Percentiles rank a stretch among this genome's conserved stretches.
Conservation (phyloP, 2,113 vertebrate genomes). For the Pelobates fuscus region DNA sequence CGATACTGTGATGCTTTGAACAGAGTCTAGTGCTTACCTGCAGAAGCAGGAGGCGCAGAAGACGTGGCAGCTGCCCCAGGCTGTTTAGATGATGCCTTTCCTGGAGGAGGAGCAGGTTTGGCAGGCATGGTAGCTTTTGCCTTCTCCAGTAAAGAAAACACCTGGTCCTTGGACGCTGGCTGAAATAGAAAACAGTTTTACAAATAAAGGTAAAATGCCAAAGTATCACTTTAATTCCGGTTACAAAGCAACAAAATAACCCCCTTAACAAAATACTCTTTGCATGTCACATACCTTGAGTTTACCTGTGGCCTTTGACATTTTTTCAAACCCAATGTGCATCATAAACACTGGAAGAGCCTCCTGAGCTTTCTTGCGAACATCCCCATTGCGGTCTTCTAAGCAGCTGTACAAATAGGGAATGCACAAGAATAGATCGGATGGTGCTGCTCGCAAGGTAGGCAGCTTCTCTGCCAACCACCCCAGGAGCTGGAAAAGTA, state of each 20-base stretch:
- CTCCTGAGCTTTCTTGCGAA: constrained; percentile 95
- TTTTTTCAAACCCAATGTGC: constrained; percentile 95
- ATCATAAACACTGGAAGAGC: constrained; percentile 95
- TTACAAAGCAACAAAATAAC: too few relatives aligned
- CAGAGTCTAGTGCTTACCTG: constrained; percentile 7
- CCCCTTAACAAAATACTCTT: too few relatives aligned
- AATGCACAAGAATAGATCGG: constrained; percentile 84
- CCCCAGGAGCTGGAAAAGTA: constrained; percentile 77
- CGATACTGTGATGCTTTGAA: too few relatives aligned
- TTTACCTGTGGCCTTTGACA: constrained; percentile 89
- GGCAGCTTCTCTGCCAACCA: constrained; percentile 95
- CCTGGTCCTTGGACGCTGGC: constrained; percentile 95
- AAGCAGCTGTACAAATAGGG: constrained; percentile 88
- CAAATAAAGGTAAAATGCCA: fast-evolving
- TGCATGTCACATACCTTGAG: constrained; percentile 78
- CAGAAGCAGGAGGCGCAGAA: constrained; percentile 1
- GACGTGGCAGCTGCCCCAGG: constrained; percentile 63
- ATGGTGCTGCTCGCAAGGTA: constrained; percentile 77
- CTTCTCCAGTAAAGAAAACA: constrained; percentile 90
- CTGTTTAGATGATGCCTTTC: constrained; percentile 71
- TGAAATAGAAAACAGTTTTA: constrained; percentile 55
- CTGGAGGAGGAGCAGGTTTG: constrained; percentile 79
- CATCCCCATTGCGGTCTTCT: constrained; percentile 95
- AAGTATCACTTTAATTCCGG: neutral
- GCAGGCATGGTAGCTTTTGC: constrained; percentile 90